phyloP scores from a whole-genome alignment of 1,140 invertebrate genomes.

The Lordiphosa collinella region DNA sequence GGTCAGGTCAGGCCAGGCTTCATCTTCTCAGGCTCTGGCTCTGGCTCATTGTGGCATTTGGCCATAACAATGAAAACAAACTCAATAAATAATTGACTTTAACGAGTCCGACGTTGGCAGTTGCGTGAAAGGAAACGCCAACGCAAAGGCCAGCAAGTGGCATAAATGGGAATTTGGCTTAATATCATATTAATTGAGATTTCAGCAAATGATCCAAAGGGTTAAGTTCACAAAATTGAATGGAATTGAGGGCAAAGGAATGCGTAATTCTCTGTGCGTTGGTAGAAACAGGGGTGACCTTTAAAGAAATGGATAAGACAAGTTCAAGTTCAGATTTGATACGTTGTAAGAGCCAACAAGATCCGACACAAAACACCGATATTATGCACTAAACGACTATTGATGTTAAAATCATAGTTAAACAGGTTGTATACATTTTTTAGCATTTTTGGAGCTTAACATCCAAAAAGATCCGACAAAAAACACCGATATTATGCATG shows the following conservation, averaged over 20 bases:
- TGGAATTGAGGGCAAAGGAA: neutral
- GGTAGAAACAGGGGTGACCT: too few species aligned
- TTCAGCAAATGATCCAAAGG: neutral
- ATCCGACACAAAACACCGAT: too few species aligned
- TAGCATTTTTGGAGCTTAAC: too few species aligned
- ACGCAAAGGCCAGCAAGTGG: neutral
- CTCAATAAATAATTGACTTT: constrained; percentile 69
- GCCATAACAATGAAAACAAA: constrained; percentile 43
- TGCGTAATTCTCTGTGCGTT: neutral
- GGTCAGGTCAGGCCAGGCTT: neutral
- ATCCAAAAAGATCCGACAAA: too few species aligned
- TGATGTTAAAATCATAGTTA: too few species aligned
- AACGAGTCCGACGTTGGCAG: constrained; percentile 5
- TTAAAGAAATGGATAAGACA: too few species aligned
- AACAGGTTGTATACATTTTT: too few species aligned
- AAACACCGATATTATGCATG: too few species aligned
- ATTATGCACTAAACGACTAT: too few species aligned
- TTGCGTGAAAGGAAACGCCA: neutral
- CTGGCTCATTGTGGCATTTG: constrained; percentile 28
- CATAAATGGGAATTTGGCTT: constrained; percentile 7
- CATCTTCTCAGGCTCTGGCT: neutral
- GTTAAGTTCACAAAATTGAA: neutral
- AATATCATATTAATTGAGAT: constrained; percentile 10
- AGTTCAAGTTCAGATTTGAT: too few species aligned
- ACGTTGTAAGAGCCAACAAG: too few species aligned